phyloP scores from a whole-genome alignment of 2,113 vertebrate genomes.

The rabbit (Oryctolagus cuniculus) region DNA sequence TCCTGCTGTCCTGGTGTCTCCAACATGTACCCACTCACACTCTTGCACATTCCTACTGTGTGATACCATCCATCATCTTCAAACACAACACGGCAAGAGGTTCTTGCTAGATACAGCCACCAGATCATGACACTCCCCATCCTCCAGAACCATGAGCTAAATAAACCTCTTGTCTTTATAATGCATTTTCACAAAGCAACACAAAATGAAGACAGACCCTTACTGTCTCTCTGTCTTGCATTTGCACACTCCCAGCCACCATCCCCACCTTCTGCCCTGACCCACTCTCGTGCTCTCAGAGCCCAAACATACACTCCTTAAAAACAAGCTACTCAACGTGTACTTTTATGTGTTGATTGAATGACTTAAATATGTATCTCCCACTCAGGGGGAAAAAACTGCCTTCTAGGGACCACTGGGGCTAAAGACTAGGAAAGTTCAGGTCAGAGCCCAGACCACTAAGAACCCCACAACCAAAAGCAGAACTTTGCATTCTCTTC shows the following conservation, averaged over 20 bases:
- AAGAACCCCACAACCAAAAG: neutral
- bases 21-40: too few species aligned
- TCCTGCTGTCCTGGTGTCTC: too few species aligned
- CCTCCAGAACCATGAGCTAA: too few species aligned
- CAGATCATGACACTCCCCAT: too few species aligned
- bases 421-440: neutral
- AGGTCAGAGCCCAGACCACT: neutral
- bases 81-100: too few species aligned
- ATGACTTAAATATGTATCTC: neutral
- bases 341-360: neutral
- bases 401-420: neutral
- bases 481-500: neutral
- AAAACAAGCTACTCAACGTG: neutral
- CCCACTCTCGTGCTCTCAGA: neutral
- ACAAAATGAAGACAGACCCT: too few species aligned
- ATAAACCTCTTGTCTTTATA: too few species aligned
- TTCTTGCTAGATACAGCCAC: too few species aligned
- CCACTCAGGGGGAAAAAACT: neutral
- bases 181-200: too few species aligned
- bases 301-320: neutral
- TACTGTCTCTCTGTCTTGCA: neutral
- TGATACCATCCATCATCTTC: too few species aligned
- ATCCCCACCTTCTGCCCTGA: neutral
- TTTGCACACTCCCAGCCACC: fast-evolving
- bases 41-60: too few species aligned